These are phyloP conservation scores for Noctua fimbriata DNA, from an alignment of 2,888 invertebrate genomes.

Conservation along the genomic window DNA sequence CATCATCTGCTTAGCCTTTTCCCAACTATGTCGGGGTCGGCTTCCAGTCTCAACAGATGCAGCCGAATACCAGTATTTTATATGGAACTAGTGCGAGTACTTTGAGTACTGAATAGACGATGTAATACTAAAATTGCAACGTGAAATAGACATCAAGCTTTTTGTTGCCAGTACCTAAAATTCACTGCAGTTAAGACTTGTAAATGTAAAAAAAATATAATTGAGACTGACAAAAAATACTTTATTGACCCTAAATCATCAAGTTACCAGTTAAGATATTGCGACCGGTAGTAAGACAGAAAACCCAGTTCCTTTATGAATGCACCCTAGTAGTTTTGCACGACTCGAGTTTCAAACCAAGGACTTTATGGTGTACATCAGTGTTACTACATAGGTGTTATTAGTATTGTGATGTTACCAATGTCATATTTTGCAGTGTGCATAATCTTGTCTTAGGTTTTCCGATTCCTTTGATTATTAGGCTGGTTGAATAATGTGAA, in stretches of 20 bases:
- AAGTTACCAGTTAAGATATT: not conserved
- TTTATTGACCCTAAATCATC: not conserved
- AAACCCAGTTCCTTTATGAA: not conserved
- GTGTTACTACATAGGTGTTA: not conserved
- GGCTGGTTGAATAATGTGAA: not conserved
- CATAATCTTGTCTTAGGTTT: not conserved
- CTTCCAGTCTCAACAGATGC: not conserved
- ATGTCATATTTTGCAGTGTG: too few relatives aligned
- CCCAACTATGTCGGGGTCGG: not conserved
- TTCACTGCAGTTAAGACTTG: not conserved
- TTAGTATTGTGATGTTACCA: not conserved
- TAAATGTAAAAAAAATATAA: not conserved
- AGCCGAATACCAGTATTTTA: not conserved
- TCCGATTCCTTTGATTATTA: not conserved
- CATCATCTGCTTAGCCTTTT: not conserved
- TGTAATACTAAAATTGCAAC: not conserved
- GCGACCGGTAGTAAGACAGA: not conserved
- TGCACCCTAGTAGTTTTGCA: not conserved
- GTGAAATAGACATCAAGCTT: not conserved
- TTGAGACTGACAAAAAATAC: not conserved
- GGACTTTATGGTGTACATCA: not conserved
- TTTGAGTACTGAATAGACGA: not conserved
- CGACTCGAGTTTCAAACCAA: not conserved
- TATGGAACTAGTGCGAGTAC: not conserved
- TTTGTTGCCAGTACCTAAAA: not conserved